These are phyloP conservation scores for Cantharis lateralis DNA, from an alignment of 2,888 invertebrate species.

Conservation along the genomic window DNA sequence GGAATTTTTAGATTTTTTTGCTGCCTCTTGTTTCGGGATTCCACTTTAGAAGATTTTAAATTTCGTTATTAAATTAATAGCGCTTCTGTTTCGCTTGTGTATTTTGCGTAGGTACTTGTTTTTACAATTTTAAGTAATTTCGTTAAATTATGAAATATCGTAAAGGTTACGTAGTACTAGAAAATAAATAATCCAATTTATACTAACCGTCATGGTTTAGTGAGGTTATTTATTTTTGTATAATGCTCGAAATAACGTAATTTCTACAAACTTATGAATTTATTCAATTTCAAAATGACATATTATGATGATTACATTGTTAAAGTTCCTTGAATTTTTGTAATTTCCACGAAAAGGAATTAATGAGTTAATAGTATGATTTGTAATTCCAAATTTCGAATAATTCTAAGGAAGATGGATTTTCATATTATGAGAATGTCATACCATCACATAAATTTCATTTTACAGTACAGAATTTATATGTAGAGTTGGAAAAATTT, in stretches of 20 bases:
- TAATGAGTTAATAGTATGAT: neutral
- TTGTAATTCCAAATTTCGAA: neutral
- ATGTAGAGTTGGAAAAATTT: neutral
- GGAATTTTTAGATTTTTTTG: no score
- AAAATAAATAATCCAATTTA: neutral
- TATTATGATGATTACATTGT: neutral
- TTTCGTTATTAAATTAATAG: no score
- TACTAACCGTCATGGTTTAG: neutral
- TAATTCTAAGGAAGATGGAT: neutral
- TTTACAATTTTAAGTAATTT: neutral
- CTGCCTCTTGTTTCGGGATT: no score
- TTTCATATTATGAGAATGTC: neutral
- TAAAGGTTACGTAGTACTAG: neutral
- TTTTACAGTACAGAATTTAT: neutral
- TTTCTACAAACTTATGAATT: neutral
- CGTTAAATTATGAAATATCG: neutral
- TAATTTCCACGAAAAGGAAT: neutral
- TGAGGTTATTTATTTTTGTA: neutral
- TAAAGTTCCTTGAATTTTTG: neutral
- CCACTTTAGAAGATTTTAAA: no score
- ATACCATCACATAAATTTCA: neutral
- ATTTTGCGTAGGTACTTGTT: neutral
- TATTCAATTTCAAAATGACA: neutral
- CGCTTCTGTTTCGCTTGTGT: neutral
- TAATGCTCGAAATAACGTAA: neutral